Evolutionary conservation across 1,140 invertebrate genomes (phyloP).

Genomic region (Conopomorpha cramerella): DNA sequence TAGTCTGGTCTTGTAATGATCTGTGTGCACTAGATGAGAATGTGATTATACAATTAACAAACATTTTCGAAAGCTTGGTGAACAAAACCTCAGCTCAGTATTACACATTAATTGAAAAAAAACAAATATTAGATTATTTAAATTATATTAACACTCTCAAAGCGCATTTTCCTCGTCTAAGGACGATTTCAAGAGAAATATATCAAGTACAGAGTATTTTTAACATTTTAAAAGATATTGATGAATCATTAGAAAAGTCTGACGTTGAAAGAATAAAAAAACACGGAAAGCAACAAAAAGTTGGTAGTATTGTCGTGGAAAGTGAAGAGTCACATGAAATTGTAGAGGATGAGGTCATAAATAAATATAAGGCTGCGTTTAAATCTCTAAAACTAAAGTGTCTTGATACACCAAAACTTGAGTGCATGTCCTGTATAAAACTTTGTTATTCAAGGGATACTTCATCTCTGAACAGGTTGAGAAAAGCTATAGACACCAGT

Average conservation of each 20-base stretch:
- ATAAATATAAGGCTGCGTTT: constrained; percentile 4
- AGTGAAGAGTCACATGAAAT: not conserved
- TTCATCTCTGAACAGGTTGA: constrained; percentile 5
- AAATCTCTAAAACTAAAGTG: constrained; percentile 7
- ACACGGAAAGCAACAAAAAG: not conserved
- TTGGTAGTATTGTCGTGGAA: not conserved
- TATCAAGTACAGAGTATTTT: constrained; percentile 7
- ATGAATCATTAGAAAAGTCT: constrained; percentile 3
- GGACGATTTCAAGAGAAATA: constrained; percentile 5
- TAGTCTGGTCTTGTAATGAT: constrained; percentile 1
- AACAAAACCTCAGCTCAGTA: not conserved
- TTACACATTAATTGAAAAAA: constrained; percentile 3
- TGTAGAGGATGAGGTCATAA: constrained; percentile 1
- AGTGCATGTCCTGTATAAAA: constrained; percentile 11
- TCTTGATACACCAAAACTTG: constrained; percentile 8
- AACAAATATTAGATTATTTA: not conserved
- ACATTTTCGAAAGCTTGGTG: constrained; percentile 1
- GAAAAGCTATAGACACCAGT: constrained; percentile 7
- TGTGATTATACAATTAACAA: not conserved
- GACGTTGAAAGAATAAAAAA: constrained; percentile 2
- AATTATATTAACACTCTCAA: constrained; percentile 6
- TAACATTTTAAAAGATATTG: constrained; percentile 4
- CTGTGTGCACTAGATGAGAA: constrained; percentile 1
- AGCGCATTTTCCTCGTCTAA: constrained; percentile 6
- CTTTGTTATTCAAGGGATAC: constrained; percentile 9